phyloP scores from a whole-genome alignment of 2,113 vertebrate species.

The Hyperoodon ampullatus region DNA sequence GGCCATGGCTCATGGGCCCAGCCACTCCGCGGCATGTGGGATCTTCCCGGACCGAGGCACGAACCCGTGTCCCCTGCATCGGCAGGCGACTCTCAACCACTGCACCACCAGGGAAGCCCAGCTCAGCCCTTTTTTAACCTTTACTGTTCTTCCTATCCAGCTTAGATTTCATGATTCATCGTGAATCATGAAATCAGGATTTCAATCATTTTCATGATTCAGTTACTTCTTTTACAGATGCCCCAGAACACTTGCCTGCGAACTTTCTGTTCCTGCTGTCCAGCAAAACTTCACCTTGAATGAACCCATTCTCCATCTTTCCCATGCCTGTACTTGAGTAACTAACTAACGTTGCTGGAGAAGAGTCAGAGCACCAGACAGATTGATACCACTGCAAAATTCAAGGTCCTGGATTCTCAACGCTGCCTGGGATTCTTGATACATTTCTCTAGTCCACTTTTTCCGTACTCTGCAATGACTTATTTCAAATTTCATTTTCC shows the following conservation, averaged over 20 bases:
- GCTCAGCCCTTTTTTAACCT: neutral
- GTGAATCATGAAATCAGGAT: neutral
- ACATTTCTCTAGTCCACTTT: neutral
- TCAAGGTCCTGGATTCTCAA: neutral
- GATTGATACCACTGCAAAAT: neutral
- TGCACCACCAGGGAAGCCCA: no score
- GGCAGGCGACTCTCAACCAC: no score
- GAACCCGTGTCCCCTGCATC: no score
- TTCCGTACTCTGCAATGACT: neutral
- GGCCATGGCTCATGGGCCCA: no score
- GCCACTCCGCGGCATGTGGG: no score
- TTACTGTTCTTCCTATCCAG: neutral
- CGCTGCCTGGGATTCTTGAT: neutral
- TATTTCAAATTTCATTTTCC: conserved; percentile 4
- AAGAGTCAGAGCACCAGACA: neutral
- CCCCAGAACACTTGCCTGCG: neutral
- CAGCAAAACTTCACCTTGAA: neutral
- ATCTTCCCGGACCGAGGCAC: no score
- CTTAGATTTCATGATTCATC: neutral
- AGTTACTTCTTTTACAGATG: neutral
- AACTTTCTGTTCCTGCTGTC: neutral
- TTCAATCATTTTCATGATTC: neutral
- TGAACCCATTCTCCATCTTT: neutral
- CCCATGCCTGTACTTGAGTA: no score
- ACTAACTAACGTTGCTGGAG: neutral